These are phyloP conservation scores for Aphaenogaster ashmeadi DNA, from an alignment of 1,140 invertebrate genomes.

Conservation along the genomic window DNA sequence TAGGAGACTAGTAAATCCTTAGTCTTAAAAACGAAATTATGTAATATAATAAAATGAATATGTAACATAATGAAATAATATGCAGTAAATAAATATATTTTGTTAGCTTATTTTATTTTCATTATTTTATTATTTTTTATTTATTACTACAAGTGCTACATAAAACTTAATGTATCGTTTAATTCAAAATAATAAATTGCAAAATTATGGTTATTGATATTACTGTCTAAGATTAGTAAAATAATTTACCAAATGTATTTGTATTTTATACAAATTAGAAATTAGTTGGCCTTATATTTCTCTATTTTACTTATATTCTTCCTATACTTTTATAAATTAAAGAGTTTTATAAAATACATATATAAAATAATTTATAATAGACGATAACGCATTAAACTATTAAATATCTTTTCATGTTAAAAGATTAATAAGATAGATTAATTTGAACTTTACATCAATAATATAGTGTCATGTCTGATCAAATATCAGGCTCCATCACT, in stretches of 20 bases:
- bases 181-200: not conserved
- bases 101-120: not conserved
- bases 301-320: not conserved
- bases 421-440: not conserved
- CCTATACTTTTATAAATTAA: not conserved
- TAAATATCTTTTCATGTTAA: too few relatives aligned
- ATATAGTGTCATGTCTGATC: not conserved
- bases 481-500: not conserved
- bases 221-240: not conserved
- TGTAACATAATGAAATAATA: not conserved
- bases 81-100: not conserved
- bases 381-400: not conserved
- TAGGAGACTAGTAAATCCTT: not conserved
- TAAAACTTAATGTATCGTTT: not conserved
- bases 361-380: not conserved
- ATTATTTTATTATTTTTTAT: not conserved
- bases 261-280: not conserved
- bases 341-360: not conserved
- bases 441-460: not conserved
- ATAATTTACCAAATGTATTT: constrained; percentile 6
- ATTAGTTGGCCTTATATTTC: not conserved
- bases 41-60: not conserved
- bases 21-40: not conserved
- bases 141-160: not conserved
- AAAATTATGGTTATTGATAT: not conserved